These are phyloP conservation scores for Metacarcinus magister DNA, from an alignment of 2,888 invertebrate species.

Conservation along the genomic window DNA sequence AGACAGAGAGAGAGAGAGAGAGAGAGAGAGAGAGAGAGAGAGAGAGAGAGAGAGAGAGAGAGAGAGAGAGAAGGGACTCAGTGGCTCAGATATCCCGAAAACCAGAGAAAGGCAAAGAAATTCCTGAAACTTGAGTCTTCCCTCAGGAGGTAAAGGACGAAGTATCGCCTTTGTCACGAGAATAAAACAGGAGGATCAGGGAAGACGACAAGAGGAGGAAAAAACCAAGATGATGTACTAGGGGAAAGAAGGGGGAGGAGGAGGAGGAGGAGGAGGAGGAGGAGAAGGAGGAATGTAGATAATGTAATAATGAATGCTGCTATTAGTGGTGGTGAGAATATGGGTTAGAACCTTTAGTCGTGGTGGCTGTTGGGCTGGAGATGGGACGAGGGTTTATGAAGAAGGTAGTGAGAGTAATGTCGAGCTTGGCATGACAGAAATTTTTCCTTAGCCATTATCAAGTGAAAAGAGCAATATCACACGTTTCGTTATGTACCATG, in stretches of 20 bases:
- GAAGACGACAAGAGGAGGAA: not conserved
- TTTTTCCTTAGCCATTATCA: not conserved
- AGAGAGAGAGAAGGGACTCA: not conserved
- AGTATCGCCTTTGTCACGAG: slow-evolving; percentile 30
- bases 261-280: not conserved
- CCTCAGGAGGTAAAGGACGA: slow-evolving; percentile 7
- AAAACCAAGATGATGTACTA: not conserved
- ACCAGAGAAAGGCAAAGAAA: not conserved
- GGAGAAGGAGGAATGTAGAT: not conserved
- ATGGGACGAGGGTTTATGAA: not conserved
- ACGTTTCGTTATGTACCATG: too few species aligned
- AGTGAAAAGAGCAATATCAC: not conserved
- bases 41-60: not conserved
- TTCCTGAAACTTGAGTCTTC: slow-evolving; percentile 27
- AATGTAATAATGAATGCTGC: slow-evolving; percentile 12
- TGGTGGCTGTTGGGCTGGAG: not conserved
- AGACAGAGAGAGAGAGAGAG: not conserved
- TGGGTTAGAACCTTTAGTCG: not conserved
- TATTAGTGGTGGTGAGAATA: not conserved
- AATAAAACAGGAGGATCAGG: slow-evolving; percentile 33
- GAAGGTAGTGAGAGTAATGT: not conserved
- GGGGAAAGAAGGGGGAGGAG: not conserved
- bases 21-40: slow-evolving; percentile 27
- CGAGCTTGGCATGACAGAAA: not conserved
- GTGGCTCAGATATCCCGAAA: not conserved